Percentiles rank a stretch among this genome's conserved stretches.
Evolutionary conservation across 2,113 vertebrate genomes (phyloP).

Genomic region (Raja brachyura): DNA sequence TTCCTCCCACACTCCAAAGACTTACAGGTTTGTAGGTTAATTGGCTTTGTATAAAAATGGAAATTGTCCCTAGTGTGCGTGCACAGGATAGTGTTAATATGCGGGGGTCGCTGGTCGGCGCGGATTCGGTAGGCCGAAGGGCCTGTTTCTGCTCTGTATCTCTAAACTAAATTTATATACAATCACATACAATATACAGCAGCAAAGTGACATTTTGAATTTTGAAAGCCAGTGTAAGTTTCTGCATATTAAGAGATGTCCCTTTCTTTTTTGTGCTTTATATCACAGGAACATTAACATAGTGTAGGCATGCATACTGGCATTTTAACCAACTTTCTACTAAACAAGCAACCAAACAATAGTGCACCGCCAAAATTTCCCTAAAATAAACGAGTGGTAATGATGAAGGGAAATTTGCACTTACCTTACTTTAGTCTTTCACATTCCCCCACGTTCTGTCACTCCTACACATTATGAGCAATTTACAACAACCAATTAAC

Average conservation of each 20-base stretch:
- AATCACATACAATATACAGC: not conserved
- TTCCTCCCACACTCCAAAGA: too few relatives aligned
- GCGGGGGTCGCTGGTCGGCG: too few relatives aligned
- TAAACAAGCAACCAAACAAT: not conserved
- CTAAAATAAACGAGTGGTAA: not conserved
- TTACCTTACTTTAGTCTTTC: too few relatives aligned
- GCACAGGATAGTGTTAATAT: too few relatives aligned
- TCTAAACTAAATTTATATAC: not conserved
- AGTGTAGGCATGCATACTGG: not conserved
- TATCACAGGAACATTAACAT: not conserved
- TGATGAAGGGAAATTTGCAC: not conserved
- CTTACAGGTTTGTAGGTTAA: too few relatives aligned
- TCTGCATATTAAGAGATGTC: not conserved
- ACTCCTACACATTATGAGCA: too few relatives aligned
- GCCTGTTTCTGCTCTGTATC: too few relatives aligned
- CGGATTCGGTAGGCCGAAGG: too few relatives aligned
- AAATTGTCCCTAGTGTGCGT: too few relatives aligned
- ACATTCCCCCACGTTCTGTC: too few relatives aligned
- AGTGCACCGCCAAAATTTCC: not conserved
- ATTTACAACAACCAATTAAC: too few relatives aligned
- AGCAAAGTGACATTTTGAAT: not conserved
- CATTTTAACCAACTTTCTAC: not conserved
- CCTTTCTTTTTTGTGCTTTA: not conserved
- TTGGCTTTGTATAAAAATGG: too few relatives aligned
- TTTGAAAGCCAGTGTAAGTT: not conserved